phyloP scores from a whole-genome alignment of 2,797 vertebrate genomes.

The Artibeus lituratus region DNA sequence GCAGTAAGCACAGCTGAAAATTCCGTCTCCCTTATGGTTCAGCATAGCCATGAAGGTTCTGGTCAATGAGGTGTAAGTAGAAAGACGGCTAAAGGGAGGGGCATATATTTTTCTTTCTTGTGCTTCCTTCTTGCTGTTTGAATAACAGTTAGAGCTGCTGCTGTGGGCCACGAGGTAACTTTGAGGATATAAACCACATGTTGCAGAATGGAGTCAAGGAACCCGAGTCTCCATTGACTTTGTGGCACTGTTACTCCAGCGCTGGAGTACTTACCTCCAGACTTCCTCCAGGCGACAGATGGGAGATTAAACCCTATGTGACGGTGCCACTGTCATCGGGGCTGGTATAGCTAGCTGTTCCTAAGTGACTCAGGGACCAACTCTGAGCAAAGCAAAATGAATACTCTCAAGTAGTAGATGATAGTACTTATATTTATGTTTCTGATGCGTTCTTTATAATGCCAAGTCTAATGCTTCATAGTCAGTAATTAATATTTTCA shows the following conservation, averaged over 20 bases:
- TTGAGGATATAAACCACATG: not conserved
- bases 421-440: not conserved
- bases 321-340: not conserved
- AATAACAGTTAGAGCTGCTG: not conserved
- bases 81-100: not conserved
- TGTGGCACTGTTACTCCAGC: not conserved
- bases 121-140: not conserved
- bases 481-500: not conserved
- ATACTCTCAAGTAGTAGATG: not conserved
- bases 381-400: slow-evolving; percentile 40
- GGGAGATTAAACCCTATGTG: not conserved
- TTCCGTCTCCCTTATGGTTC: not conserved
- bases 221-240: not conserved
- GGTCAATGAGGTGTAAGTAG: not conserved
- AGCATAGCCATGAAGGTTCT: not conserved
- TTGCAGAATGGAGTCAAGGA: not conserved
- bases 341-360: not conserved
- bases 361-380: not conserved
- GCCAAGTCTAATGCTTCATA: slow-evolving; percentile 10
- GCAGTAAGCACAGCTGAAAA: not conserved
- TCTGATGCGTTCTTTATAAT: slow-evolving; percentile 47
- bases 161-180: not conserved
- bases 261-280: not conserved
- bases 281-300: not conserved
- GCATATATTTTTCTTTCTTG: not conserved